Percentiles rank a stretch among this genome's conserved stretches.
These are phyloP conservation scores for Daubentonia madagascariensis DNA, from an alignment of 2,113 vertebrate genomes.

Conservation along the genomic window DNA sequence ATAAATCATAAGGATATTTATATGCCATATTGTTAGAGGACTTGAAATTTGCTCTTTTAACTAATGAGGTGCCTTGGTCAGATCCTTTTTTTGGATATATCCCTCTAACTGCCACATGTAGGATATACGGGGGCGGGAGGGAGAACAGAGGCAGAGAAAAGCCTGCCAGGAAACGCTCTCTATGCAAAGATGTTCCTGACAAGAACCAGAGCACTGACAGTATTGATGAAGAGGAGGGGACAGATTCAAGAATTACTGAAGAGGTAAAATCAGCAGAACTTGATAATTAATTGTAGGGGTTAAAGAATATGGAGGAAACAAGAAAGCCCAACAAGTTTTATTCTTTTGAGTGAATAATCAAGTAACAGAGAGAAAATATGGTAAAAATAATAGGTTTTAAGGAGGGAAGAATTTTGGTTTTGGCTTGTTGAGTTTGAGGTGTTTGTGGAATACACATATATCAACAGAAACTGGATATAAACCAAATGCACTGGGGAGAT, in stretches of 20 bases:
- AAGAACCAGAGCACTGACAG: background rate
- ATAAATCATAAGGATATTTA: background rate
- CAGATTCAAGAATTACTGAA: background rate
- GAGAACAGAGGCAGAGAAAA: background rate
- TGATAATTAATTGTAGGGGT: background rate
- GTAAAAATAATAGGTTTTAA: background rate
- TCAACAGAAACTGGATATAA: background rate
- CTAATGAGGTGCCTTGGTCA: background rate
- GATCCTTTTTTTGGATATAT: background rate
- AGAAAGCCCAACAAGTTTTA: background rate
- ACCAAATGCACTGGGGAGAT: background rate
- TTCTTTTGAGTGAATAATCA: background rate
- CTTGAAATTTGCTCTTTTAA: background rate
- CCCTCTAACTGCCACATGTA: background rate
- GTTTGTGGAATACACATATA: background rate
- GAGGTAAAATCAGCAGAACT: background rate
- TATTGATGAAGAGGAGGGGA: background rate
- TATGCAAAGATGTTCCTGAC: background rate
- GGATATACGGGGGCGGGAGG: background rate
- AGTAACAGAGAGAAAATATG: background rate
- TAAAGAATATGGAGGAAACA: background rate
- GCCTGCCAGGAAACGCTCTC: background rate
- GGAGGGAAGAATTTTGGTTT: background rate
- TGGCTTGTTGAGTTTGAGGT: background rate
- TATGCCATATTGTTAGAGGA: background rate